These are phyloP conservation scores for Pogonocherus hispidulus DNA, from an alignment of 2,888 invertebrate species.

Conservation along the genomic window DNA sequence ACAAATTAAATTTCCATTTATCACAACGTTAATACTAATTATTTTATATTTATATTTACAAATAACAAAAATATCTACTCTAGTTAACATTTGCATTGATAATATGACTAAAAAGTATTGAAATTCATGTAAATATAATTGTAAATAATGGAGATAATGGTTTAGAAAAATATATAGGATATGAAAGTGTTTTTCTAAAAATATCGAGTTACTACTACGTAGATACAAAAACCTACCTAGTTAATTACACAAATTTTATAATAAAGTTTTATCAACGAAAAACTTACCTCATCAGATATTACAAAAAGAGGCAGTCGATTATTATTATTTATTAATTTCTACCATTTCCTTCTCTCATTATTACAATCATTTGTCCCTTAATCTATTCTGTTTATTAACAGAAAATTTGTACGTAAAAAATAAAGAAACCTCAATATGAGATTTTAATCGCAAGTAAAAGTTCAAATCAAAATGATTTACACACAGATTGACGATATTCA, in stretches of 20 bases:
- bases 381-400: slow-evolving; percentile 44
- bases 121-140: slow-evolving; percentile 13
- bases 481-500: slow-evolving; percentile 8
- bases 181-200: slow-evolving; percentile 4
- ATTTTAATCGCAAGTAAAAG: slow-evolving; percentile 42
- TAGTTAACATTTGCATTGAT: slow-evolving; percentile 57
- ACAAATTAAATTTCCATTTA: slow-evolving; percentile 46
- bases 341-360: too few species aligned
- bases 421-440: slow-evolving; percentile 62
- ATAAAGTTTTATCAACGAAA: not conserved
- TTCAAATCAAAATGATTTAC: slow-evolving; percentile 35
- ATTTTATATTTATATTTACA: slow-evolving; percentile 32
- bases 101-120: slow-evolving; percentile 50
- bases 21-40: slow-evolving; percentile 51
- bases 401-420: slow-evolving; percentile 57
- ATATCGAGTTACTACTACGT: not conserved
- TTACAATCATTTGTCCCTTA: slow-evolving; percentile 29
- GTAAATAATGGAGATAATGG: slow-evolving; percentile 8
- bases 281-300: not conserved
- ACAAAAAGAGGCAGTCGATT: not conserved
- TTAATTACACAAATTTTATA: not conserved
- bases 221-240: not conserved
- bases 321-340: not conserved
- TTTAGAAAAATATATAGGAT: slow-evolving; percentile 10
- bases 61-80: slow-evolving; percentile 43